Evolutionary conservation across 2,888 invertebrate species (phyloP).

Genomic region (Allygus modestus): DNA sequence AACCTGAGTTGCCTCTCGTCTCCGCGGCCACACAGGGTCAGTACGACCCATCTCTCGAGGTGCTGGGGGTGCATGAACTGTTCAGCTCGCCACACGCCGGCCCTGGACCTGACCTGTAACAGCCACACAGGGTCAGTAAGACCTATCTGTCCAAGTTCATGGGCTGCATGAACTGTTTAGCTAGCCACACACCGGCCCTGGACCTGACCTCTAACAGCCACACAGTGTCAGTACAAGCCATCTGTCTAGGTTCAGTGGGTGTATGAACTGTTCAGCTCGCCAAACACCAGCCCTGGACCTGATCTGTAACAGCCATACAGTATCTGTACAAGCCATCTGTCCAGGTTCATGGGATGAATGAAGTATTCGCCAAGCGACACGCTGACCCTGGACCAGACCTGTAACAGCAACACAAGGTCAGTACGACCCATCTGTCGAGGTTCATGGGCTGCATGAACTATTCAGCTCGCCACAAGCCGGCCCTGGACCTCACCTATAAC

Average conservation of each 20-base stretch:
- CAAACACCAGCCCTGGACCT: conserved; percentile 40
- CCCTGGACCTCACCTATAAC: background rate
- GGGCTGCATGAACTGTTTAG: conserved; percentile 26
- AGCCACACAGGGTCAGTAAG: conserved; percentile 40
- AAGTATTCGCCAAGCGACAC: no score
- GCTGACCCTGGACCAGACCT: no score
- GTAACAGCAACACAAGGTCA: no score
- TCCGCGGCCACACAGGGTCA: conserved; percentile 39
- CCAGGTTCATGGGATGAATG: no score
- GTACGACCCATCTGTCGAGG: conserved; percentile 50
- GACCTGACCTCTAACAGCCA: background rate
- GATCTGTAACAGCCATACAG: background rate
- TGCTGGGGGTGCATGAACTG: conserved; percentile 5
- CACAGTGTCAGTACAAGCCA: conserved; percentile 52
- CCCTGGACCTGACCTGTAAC: background rate
- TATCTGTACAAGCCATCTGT: no score
- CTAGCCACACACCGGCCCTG: conserved; percentile 47
- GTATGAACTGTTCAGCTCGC: conserved; percentile 40
- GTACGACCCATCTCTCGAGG: conserved; percentile 51
- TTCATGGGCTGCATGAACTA: conserved; percentile 7
- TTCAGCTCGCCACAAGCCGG: conserved; percentile 51
- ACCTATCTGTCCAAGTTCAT: conserved; percentile 37
- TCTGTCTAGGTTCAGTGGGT: background rate
- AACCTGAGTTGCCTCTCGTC: conserved; percentile 8
- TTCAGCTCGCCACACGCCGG: conserved; percentile 52